Conservation (phyloP, 2,888 invertebrate species). For the Gymnocheta viridis region DNA sequence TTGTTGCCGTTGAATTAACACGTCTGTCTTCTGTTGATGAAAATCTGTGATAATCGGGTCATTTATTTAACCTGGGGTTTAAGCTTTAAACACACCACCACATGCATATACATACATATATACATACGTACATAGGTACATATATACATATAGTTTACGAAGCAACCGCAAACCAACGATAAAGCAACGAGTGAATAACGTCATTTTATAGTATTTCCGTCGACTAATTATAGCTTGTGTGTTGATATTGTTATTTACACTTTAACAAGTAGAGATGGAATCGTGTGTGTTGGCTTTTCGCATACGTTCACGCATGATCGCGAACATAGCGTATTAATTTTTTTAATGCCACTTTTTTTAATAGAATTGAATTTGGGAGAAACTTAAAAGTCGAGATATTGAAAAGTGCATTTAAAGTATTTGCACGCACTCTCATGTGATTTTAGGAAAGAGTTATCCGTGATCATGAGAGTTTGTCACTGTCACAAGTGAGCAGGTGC, state of each 20-base stretch:
- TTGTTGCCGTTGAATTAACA: not conserved
- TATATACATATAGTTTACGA: no score
- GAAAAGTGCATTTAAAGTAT: no score
- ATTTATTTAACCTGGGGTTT: slow-evolving; percentile 22
- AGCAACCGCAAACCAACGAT: slow-evolving; percentile 14
- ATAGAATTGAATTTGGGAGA: no score
- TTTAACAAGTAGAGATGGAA: not conserved
- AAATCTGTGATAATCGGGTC: slow-evolving; percentile 55
- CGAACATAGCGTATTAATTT: no score
- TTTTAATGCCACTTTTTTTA: no score
- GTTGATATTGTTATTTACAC: slow-evolving; percentile 1
- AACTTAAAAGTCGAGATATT: no score
- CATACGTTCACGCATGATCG: not conserved
- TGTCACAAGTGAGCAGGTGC: not conserved
- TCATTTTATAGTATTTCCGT: slow-evolving; percentile 59
- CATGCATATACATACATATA: no score
- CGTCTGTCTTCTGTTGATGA: not conserved
- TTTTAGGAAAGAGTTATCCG: not conserved
- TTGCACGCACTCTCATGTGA: not conserved
- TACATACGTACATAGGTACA: no score
- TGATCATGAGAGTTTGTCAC: not conserved
- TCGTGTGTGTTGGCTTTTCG: not conserved
- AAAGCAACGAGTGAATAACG: slow-evolving; percentile 14
- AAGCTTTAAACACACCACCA: not conserved
- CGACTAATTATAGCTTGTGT: slow-evolving; percentile 52